Evolutionary conservation across 2,888 invertebrate species (phyloP), one percentile per base, ranked within the genome.

Genomic region (Bursaphelenchus okinawaensis): DNA sequence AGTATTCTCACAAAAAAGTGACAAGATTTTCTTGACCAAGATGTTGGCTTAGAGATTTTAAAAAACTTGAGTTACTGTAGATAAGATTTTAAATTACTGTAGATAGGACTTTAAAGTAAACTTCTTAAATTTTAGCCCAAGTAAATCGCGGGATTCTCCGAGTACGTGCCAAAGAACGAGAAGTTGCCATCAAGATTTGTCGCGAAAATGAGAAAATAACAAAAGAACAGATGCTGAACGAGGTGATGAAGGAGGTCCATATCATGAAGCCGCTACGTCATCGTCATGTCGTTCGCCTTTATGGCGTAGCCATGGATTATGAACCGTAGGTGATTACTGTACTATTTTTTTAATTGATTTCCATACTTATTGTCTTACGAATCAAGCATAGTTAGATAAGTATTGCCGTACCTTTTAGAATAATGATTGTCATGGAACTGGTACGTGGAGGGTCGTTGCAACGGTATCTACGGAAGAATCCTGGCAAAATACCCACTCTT

Each of bases 361-460:
- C 16, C 40, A 6, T 40, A 40, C 40, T 40, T 40, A 16, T 40
- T 4, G 6, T n/a, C 2, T 3, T n/a, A 40, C 40, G n/a, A 40
- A 40, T 16, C 16, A 40, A 3, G 6, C 12, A 40, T 16, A 29
- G 29, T 40, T 40, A 40, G 12, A 40, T 40, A 16, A 40, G 1
- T 40, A 16, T 40, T 16, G 40, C n/a, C 40, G n/a, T 40, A 16
- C n/a, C 40, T 40, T 40, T 4, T n/a, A 40, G 40, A 24, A 29
- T 67, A 19, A 65, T 67, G 65, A 66, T 67, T 27, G 67, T 67
- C 24, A 67, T 67, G 67, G 67, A 67, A 29, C 52, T 66, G 54
- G 57, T 27, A 31, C 23, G 55, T 20, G 65, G 65, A 23, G 68
- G 68, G 7, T 56, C 55, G 0, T 22, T 68, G 22, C 65, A 66